A percentile compares a stretch with the other conserved stretches of the same genome.
phyloP scores from a whole-genome alignment of 1,140 invertebrate genomes.

The Aphis craccivora region DNA sequence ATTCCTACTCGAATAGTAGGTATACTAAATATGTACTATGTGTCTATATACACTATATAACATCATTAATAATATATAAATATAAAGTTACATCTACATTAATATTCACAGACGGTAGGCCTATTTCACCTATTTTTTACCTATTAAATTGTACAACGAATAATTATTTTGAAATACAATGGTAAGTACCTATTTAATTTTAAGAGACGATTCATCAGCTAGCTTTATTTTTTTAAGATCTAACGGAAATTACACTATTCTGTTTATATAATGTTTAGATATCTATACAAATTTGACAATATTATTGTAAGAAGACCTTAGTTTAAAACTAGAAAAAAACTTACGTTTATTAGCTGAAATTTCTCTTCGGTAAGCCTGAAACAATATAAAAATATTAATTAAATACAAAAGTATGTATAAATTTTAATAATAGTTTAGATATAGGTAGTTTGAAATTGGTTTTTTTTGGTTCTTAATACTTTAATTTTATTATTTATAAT shows the following conservation, averaged over 20 bases:
- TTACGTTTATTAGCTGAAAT: constrained; percentile 86
- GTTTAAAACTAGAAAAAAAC: constrained; percentile 64
- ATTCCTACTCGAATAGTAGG: neutral
- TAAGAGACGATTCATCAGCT: neutral
- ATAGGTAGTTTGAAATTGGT: neutral
- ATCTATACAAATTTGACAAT: no score
- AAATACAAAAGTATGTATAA: neutral
- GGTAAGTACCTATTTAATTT: neutral
- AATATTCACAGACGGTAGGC: neutral
- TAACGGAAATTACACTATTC: neutral
- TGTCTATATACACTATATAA: neutral
- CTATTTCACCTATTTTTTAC: neutral
- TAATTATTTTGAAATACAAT: neutral
- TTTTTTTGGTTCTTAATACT: neutral
- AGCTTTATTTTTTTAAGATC: neutral
- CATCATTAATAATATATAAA: no score
- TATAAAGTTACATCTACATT: neutral
- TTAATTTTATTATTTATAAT: neutral
- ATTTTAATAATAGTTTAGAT: neutral
- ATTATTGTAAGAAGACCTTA: neutral
- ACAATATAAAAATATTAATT: constrained; percentile 64
- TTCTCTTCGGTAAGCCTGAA: constrained; percentile 81
- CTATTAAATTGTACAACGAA: neutral
- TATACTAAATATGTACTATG: no score
- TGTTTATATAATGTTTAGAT: neutral